Base-by-base conservation (phyloP, 2,888 invertebrate species). In the Cistogaster globosa region DNA sequence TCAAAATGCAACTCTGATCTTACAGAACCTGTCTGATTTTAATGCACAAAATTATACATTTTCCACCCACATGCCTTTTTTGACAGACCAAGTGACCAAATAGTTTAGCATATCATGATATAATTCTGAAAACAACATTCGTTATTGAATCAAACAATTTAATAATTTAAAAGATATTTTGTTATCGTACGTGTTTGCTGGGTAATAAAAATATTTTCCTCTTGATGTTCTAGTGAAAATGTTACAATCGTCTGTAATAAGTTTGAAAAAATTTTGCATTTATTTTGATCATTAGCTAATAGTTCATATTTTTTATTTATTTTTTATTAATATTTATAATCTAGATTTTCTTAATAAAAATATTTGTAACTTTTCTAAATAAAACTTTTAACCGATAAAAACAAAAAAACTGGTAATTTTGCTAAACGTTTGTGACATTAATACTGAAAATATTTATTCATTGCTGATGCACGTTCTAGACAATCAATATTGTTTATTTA, bases 281-380 rank as follows among this genome's bases (percentile, higher is more conserved):
- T 5, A 2, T 2, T n/a, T 48, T n/a, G 16, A 48, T 3, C n/a
- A 0, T 16, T 14, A 14, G 45, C 45, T 48, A 0, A 3, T 14
- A 16, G 2, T 48, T 48, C 4, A 16, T 0, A 6, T 48, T 12
- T 48, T 16, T 12, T 42, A 67, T 51, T 58, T 51, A 55, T 38
- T 67, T 60, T 32, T 51, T 22, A 79, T 71, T 45, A 71, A 79
- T 79, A 79, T 71, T 57, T 71, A 71, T 79, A 63, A 65, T 48
- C 65, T 45, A 57, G n/a, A 65, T 71, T 65, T 71, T 63, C 42
- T 55, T 62, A 32, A 32, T 32, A 26, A 26, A 26, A 26, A 26
- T 69, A 69, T 48, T 58, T 26, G 42, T n/a, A 36, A 69, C 20
- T 57, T 63, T 71, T 78, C 38, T 62, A 42, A 26, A 67, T 38